Conservation (phyloP, 2,797 vertebrate species). For the Amblyraja radiata region DNA sequence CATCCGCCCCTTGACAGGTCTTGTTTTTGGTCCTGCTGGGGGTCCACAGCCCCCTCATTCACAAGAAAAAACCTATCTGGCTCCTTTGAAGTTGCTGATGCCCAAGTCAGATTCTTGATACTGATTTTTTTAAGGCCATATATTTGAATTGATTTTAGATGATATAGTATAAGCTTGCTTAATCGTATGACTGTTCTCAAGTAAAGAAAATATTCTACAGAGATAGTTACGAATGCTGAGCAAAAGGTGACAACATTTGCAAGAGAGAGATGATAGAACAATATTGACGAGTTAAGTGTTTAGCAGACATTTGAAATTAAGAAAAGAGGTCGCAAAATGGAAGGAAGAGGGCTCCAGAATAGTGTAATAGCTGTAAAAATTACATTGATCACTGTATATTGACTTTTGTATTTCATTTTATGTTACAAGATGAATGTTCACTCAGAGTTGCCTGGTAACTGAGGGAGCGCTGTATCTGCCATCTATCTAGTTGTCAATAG, state of each 20-base stretch:
- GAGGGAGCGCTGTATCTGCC: background rate
- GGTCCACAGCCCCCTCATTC: no score
- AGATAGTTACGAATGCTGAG: background rate
- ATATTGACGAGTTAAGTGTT: background rate
- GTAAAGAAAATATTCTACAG: background rate
- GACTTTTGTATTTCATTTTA: background rate
- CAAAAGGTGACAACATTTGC: background rate
- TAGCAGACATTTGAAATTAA: background rate
- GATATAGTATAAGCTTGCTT: background rate
- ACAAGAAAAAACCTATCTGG: no score
- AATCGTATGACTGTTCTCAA: background rate
- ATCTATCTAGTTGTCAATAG: background rate
- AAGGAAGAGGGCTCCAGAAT: slow-evolving; percentile 2
- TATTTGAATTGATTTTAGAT: background rate
- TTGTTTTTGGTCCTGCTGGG: no score
- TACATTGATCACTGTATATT: background rate
- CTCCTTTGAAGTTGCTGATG: background rate
- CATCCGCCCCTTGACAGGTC: no score
- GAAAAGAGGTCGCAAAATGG: background rate
- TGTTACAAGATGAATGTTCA: slow-evolving; percentile 12
- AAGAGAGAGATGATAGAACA: background rate
- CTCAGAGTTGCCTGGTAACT: slow-evolving; percentile 30
- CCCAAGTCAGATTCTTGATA: background rate
- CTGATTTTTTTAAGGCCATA: background rate
- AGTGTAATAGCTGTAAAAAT: background rate